Evolutionary conservation across 1,140 invertebrate species (phyloP).

Genomic region (Ruditapes philippinarum): DNA sequence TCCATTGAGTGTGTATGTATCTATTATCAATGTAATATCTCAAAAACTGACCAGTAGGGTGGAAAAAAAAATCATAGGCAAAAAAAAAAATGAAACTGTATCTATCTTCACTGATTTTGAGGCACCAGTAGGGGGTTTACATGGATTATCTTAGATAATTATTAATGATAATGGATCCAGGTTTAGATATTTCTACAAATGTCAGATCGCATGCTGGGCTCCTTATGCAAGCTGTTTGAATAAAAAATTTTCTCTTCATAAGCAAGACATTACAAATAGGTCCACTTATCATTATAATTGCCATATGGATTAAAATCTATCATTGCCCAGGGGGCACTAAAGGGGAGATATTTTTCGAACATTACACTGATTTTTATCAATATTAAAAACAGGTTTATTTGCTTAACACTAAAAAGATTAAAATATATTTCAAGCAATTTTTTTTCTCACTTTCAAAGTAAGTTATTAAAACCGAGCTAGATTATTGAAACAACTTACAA

Average conservation of each 20-base stretch:
- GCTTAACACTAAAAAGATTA: constrained; percentile 15
- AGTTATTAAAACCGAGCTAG: neutral
- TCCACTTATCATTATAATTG: constrained; percentile 55
- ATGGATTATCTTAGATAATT: neutral
- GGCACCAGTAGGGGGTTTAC: constrained; percentile 14
- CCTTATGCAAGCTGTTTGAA: neutral
- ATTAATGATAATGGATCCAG: constrained; percentile 14
- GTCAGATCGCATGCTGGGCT: neutral
- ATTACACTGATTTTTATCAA: constrained; percentile 30
- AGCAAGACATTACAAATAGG: constrained; percentile 33
- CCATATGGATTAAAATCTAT: constrained; percentile 56
- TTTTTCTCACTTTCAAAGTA: constrained; percentile 14
- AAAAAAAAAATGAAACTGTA: constrained; percentile 39
- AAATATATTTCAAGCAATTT: neutral
- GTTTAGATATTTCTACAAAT: neutral
- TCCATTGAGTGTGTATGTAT: constrained; percentile 18
- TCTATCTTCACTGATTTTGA: constrained; percentile 1
- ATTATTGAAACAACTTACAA: constrained; percentile 33
- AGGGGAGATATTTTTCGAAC: neutral
- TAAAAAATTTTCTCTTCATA: constrained; percentile 15
- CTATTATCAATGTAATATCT: constrained; percentile 26
- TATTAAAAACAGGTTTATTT: constrained; percentile 28
- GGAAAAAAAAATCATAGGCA: too few relatives aligned
- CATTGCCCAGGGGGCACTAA: neutral
- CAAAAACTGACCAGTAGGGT: constrained; percentile 36